Percentiles rank a stretch among this genome's conserved stretches.
phyloP scores from a whole-genome alignment of 30 jellyfish, hydroid and myxozoan species.

The Mastigias papua region DNA sequence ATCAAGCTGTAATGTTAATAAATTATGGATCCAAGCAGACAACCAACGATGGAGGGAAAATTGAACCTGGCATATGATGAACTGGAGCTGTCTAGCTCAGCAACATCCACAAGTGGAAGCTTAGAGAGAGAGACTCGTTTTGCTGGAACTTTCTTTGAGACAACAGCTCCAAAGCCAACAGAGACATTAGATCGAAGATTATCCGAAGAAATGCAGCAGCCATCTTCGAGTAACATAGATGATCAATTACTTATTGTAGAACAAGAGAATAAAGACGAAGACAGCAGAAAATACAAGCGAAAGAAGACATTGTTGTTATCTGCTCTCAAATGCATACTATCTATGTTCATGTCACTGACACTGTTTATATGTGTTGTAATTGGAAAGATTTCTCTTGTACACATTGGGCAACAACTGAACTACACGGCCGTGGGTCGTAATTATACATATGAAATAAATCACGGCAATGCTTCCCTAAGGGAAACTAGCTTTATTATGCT shows the following conservation, averaged over 20 bases:
- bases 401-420: slow-evolving; percentile 66
- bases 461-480: slow-evolving; percentile 11
- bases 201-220: slow-evolving; percentile 5
- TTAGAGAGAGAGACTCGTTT: slow-evolving; percentile 28
- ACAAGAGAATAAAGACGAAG: slow-evolving; percentile 45
- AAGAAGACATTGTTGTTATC: slow-evolving; percentile 74
- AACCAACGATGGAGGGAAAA: slow-evolving; percentile 5
- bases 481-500: slow-evolving; percentile 84
- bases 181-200: background rate
- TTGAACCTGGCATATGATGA: slow-evolving; percentile 23
- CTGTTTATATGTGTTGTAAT: slow-evolving; percentile 81
- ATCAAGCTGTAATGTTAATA: background rate
- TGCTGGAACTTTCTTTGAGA: background rate
- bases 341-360: slow-evolving; percentile 59
- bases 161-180: background rate
- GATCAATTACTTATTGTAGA: slow-evolving; percentile 77
- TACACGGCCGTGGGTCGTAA: slow-evolving; percentile 17
- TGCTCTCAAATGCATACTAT: slow-evolving; percentile 66
- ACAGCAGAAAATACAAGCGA: slow-evolving; percentile 58
- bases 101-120: slow-evolving; percentile 31
- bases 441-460: background rate
- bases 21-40: background rate
- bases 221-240: background rate
- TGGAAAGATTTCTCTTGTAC: slow-evolving; percentile 83
- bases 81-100: slow-evolving; percentile 13